These are phyloP conservation scores for Scaptomyza montana DNA, from an alignment of 1,140 invertebrate species.

Conservation along the genomic window DNA sequence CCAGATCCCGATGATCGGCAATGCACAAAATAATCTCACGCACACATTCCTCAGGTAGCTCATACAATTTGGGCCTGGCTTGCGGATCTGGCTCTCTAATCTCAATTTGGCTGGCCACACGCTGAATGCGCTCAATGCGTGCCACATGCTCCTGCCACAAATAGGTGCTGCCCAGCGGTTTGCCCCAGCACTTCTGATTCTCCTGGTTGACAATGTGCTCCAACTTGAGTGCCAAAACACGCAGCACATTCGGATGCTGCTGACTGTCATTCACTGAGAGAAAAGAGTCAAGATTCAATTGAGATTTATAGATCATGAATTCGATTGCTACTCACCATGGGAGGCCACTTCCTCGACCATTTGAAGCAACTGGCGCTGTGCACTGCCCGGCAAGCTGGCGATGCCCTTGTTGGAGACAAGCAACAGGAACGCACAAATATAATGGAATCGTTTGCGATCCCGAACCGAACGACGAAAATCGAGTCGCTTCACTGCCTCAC, in stretches of 20 bases:
- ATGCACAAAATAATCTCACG: constrained; percentile 95
- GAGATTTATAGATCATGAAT: background rate
- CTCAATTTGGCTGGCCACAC: constrained; percentile 91
- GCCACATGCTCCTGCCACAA: constrained; percentile 95
- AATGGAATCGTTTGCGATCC: constrained; percentile 97
- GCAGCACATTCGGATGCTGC: constrained; percentile 93
- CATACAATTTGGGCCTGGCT: constrained; percentile 91
- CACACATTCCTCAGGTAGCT: constrained; percentile 96
- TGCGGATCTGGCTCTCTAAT: constrained; percentile 93
- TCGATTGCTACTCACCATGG: constrained; percentile 87
- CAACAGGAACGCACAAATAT: constrained; percentile 96
- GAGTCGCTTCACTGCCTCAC: constrained; percentile 96
- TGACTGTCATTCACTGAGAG: constrained; percentile 91
- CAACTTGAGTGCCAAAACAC: constrained; percentile 90
- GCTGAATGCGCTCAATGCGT: constrained; percentile 92
- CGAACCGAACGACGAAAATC: constrained; percentile 97
- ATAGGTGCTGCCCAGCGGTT: constrained; percentile 92
- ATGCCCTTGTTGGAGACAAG: constrained; percentile 93
- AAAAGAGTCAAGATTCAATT: background rate
- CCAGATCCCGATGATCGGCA: constrained; percentile 95
- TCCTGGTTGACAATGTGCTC: constrained; percentile 87
- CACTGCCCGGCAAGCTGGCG: constrained; percentile 93
- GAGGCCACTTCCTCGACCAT: constrained; percentile 97
- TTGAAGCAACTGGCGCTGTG: constrained; percentile 95
- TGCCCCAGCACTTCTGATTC: constrained; percentile 91